Conservation (phyloP, 1,140 invertebrate genomes). For the Pseudobourletiella spinata region DNA sequence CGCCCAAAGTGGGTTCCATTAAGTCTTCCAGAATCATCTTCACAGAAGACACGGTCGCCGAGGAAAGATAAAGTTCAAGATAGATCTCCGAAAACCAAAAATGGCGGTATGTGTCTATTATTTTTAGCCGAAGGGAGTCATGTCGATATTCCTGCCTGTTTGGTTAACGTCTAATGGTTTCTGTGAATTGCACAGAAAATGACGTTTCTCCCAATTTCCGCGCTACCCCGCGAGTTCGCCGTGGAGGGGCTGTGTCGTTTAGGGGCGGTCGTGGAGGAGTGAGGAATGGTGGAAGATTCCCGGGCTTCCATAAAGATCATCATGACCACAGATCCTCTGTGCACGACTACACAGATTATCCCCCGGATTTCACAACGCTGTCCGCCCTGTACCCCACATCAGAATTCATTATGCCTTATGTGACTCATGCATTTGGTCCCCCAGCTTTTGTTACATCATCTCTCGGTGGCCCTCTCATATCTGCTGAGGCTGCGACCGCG, state of each 20-base stretch:
- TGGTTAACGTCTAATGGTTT: no score
- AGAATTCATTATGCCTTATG: conserved; percentile 36
- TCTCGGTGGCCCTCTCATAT: conserved; percentile 1
- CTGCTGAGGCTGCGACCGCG: conserved; percentile 10
- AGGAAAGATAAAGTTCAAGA: conserved; percentile 1
- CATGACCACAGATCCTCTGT: background rate
- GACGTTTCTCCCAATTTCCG: no score
- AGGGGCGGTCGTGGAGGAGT: conserved; percentile 19
- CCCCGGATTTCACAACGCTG: conserved; percentile 24
- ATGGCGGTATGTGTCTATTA: no score
- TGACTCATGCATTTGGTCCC: conserved; percentile 16
- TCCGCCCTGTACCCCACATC: conserved; percentile 25
- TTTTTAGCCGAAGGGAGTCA: no score
- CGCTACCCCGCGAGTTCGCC: background rate
- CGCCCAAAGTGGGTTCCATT: conserved; percentile 32
- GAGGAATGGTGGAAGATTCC: conserved; percentile 1
- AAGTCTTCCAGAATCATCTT: conserved; percentile 10
- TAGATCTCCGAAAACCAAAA: background rate
- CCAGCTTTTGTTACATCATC: conserved; percentile 10
- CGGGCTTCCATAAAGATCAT: background rate
- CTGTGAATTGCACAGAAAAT: no score
- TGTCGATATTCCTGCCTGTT: no score
- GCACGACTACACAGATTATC: conserved; percentile 21
- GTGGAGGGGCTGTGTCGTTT: background rate
- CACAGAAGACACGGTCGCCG: background rate